Percentiles rank a stretch among this genome's conserved stretches.
Evolutionary conservation across 2,113 vertebrate genomes (phyloP).

Genomic region (Ageneiosus marmoratus): DNA sequence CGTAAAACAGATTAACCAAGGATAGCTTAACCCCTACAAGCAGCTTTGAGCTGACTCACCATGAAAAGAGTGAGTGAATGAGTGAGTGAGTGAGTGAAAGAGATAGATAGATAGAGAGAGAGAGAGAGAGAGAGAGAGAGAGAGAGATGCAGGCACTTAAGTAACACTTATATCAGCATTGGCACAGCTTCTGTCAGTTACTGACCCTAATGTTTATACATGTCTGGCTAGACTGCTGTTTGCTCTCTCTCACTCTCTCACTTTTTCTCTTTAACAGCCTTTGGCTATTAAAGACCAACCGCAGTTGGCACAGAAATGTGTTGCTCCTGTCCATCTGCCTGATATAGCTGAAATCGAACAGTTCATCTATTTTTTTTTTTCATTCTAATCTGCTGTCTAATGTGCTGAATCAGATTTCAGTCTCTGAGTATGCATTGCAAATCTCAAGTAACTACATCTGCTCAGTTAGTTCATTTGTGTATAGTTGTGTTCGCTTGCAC

Average conservation of each 20-base stretch:
- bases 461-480: background rate
- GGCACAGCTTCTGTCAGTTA: background rate
- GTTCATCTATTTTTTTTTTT: background rate
- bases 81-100: background rate
- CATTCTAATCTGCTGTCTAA: background rate
- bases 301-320: background rate
- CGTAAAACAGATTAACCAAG: conserved; percentile 23
- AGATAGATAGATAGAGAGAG: background rate
- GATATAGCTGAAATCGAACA: background rate
- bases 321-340: background rate
- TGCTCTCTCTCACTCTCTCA: background rate
- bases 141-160: conserved; percentile 7
- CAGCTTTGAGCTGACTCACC: conserved; percentile 20
- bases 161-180: conserved; percentile 21
- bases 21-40: background rate
- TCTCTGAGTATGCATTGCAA: background rate
- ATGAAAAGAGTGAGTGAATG: background rate
- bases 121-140: background rate
- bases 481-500: background rate
- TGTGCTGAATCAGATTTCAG: background rate
- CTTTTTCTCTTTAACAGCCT: background rate
- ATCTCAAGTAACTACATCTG: background rate
- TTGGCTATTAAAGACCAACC: background rate
- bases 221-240: conserved; percentile 21
- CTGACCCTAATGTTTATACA: conserved; percentile 13